Percentiles rank a stretch among this genome's conserved stretches.
Conservation (phyloP, 2,113 vertebrate species). For the Tragelaphus strepsiceros region DNA sequence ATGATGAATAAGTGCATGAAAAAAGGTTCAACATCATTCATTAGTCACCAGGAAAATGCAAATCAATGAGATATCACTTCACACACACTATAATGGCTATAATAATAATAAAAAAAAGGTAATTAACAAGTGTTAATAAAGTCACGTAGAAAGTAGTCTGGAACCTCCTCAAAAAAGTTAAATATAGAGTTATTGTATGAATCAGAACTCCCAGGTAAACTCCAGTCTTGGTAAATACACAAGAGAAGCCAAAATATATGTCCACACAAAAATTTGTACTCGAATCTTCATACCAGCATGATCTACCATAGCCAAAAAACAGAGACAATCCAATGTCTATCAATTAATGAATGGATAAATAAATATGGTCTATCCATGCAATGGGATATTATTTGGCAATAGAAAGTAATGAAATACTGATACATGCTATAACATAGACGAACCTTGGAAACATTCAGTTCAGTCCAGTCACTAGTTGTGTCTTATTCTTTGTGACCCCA, state of each 20-base stretch:
- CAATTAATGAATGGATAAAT: not conserved
- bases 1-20: not conserved
- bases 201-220: not conserved
- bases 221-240: not conserved
- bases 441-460: not conserved
- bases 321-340: not conserved
- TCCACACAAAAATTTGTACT: not conserved
- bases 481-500: not conserved
- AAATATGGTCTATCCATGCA: not conserved
- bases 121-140: not conserved
- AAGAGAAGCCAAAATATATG: not conserved
- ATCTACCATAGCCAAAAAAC: not conserved
- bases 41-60: not conserved
- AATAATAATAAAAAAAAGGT: not conserved
- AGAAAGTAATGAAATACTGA: not conserved
- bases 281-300: not conserved
- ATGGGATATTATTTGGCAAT: not conserved
- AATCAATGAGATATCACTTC: not conserved
- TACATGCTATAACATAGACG: not conserved
- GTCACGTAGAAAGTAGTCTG: not conserved
- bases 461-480: not conserved
- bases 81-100: not conserved
- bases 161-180: not conserved
- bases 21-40: not conserved
- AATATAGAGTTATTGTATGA: not conserved